Conservation (phyloP, 2,113 vertebrate genomes). For the Ammodytes dubius region DNA sequence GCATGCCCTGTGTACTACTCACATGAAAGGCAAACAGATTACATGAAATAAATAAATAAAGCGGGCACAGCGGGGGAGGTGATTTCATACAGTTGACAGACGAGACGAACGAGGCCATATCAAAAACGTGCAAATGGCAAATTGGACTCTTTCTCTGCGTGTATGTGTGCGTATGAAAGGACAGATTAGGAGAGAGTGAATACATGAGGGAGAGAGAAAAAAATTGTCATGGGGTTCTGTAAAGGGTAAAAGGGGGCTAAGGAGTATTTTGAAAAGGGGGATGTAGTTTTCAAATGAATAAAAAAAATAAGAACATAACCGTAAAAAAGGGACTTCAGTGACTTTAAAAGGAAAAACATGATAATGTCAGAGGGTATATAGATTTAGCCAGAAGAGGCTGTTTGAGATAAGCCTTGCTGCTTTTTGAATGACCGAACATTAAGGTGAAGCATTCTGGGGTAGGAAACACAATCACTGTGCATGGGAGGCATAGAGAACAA, state of each 20-base stretch:
- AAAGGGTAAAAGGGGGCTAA: background rate
- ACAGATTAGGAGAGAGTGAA: slow-evolving; percentile 41
- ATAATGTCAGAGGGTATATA: slow-evolving; percentile 6
- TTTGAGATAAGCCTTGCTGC: slow-evolving; percentile 6
- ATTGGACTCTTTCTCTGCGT: slow-evolving; percentile 25
- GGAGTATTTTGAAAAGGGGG: background rate
- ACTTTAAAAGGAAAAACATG: background rate
- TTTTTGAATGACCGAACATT: background rate
- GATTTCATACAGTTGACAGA: slow-evolving; percentile 47
- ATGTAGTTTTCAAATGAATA: slow-evolving; percentile 14
- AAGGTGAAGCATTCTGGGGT: slow-evolving; percentile 24
- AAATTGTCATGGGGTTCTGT: slow-evolving; percentile 28
- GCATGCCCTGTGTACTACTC: background rate
- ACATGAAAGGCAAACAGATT: slow-evolving; percentile 41
- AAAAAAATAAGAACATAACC: background rate
- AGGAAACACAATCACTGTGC: slow-evolving; percentile 1
- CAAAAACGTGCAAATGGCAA: slow-evolving; percentile 31
- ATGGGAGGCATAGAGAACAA: background rate
- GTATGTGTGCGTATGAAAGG: background rate
- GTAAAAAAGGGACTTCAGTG: background rate
- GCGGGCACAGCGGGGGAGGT: slow-evolving; percentile 19
- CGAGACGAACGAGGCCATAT: slow-evolving; percentile 17
- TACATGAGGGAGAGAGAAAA: slow-evolving; percentile 25
- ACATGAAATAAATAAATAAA: slow-evolving; percentile 43
- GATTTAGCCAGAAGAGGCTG: background rate